Evolutionary conservation across 2,888 invertebrate genomes (phyloP).

Genomic region (Conops quadrifasciatus): DNA sequence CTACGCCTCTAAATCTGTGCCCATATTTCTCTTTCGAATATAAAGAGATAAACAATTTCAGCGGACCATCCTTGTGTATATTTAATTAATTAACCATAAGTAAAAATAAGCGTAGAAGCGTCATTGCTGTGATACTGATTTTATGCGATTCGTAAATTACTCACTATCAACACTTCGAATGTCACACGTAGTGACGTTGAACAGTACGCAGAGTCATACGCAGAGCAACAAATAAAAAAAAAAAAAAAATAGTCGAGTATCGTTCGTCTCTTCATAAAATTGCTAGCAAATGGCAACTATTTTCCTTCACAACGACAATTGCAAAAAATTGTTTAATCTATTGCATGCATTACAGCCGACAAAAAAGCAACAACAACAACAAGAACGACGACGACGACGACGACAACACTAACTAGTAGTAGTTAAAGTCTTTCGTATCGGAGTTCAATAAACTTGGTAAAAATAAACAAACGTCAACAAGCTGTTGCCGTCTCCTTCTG

Average conservation of each 20-base stretch:
- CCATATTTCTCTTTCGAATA: too few relatives aligned
- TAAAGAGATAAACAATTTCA: too few relatives aligned
- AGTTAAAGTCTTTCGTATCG: neutral
- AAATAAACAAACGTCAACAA: constrained; percentile 16
- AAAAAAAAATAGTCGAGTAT: neutral
- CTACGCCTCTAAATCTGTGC: too few relatives aligned
- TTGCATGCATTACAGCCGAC: neutral
- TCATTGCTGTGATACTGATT: too few relatives aligned
- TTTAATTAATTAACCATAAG: too few relatives aligned
- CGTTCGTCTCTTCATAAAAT: neutral
- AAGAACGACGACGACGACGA: neutral
- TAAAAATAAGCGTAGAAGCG: too few relatives aligned
- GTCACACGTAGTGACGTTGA: too few relatives aligned
- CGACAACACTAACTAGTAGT: neutral
- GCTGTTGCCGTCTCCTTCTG: neutral
- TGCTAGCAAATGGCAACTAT: neutral
- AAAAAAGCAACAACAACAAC: constrained; percentile 4
- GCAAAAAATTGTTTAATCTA: neutral
- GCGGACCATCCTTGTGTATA: too few relatives aligned
- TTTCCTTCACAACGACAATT: neutral
- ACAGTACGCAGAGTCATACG: too few relatives aligned
- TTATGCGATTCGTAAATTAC: too few relatives aligned
- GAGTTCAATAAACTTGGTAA: constrained; percentile 32
- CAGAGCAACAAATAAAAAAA: neutral
- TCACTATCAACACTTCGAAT: too few relatives aligned